A percentile compares a stretch with the other conserved stretches of the same genome.
Evolutionary conservation across 2,113 vertebrate species (phyloP).

Genomic region (Pelecanoides urinatrix): DNA sequence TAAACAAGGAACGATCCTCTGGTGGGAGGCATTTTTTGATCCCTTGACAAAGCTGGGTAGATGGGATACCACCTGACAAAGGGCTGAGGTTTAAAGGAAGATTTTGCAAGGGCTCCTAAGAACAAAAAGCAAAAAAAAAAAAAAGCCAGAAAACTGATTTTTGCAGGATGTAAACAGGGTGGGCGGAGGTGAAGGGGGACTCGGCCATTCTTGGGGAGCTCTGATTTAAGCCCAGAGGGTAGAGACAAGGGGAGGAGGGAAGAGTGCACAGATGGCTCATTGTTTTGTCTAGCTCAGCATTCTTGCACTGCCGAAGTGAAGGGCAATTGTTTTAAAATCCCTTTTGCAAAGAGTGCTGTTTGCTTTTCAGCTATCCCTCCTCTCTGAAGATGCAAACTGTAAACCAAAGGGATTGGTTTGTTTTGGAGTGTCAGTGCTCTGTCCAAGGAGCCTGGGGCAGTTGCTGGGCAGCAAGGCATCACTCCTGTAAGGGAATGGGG

Average conservation of each 20-base stretch:
- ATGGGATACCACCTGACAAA: conserved; percentile 58
- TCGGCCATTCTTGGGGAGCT: neutral
- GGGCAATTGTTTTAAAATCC: conserved; percentile 58
- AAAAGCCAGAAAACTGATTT: neutral
- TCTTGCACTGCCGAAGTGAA: neutral
- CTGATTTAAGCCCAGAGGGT: conserved; percentile 19
- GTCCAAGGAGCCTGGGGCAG: neutral
- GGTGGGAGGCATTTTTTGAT: conserved; percentile 49
- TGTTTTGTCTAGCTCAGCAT: conserved; percentile 39
- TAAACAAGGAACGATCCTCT: conserved; percentile 24
- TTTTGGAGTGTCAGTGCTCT: neutral
- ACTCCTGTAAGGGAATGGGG: neutral
- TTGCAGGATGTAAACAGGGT: conserved; percentile 4
- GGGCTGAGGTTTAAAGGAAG: conserved; percentile 31
- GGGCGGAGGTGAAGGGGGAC: conserved; percentile 27
- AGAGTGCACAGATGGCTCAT: conserved; percentile 58
- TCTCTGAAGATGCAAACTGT: neutral
- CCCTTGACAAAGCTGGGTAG: conserved; percentile 48
- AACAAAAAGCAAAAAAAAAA: neutral
- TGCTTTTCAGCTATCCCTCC: conserved; percentile 1
- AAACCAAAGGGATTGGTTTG: neutral
- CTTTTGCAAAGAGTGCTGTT: conserved; percentile 21
- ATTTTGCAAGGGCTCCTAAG: conserved; percentile 7
- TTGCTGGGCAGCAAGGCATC: neutral
- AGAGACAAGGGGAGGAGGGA: conserved; percentile 26